Evolutionary conservation across 1,140 invertebrate genomes (phyloP).

Genomic region (Aleiodes sp.): DNA sequence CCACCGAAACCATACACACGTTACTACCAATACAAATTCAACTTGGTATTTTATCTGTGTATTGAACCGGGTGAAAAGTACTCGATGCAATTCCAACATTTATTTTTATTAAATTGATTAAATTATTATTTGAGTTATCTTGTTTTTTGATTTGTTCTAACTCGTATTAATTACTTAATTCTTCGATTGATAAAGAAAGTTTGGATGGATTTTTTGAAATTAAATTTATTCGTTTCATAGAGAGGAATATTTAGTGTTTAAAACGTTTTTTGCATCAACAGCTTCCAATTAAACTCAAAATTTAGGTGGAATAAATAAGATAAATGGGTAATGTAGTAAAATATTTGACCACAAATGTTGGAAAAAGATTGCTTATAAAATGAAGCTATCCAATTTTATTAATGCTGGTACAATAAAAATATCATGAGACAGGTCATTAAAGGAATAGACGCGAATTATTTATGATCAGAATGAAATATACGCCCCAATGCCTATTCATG

Average conservation of each 20-base stretch:
- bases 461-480: background rate
- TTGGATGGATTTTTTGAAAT: too few species aligned
- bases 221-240: too few species aligned
- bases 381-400: background rate
- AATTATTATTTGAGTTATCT: too few species aligned
- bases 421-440: background rate
- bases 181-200: too few species aligned
- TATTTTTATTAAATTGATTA: too few species aligned
- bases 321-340: too few species aligned
- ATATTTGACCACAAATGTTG: background rate
- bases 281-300: too few species aligned
- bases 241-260: too few species aligned
- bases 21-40: background rate
- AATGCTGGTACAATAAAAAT: constrained; percentile 4
- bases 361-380: background rate
- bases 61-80: constrained; percentile 4
- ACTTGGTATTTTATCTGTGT: background rate
- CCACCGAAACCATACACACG: background rate
- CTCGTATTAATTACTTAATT: too few species aligned
- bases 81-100: background rate
- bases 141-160: too few species aligned
- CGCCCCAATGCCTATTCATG: background rate
- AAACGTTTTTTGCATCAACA: too few species aligned
- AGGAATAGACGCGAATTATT: constrained; percentile 12
- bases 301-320: too few species aligned